A percentile compares a stretch with the other conserved stretches of the same genome.
These are phyloP conservation scores for Agrochola lychnidis DNA, from an alignment of 2,888 invertebrate species.

Conservation along the genomic window DNA sequence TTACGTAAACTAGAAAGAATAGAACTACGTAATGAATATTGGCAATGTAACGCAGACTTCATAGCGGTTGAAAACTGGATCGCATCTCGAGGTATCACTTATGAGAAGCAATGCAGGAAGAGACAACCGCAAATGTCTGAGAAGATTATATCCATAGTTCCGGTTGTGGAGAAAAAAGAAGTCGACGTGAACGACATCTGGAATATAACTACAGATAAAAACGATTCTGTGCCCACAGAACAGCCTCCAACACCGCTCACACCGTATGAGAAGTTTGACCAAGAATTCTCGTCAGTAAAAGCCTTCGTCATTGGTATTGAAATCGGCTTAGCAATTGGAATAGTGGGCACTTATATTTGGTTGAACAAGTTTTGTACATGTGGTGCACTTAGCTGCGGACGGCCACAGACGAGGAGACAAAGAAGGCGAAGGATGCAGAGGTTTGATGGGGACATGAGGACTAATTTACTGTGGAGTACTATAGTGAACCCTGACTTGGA, in stretches of 20 bases:
- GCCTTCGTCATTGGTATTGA: conserved; percentile 86
- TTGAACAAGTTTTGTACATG: conserved; percentile 81
- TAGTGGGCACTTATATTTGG: conserved; percentile 87
- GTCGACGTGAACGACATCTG: conserved; percentile 84
- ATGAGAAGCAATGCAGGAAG: conserved; percentile 85
- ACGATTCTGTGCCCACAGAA: conserved; percentile 65
- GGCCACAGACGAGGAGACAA: conserved; percentile 74
- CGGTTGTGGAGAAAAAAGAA: conserved; percentile 76
- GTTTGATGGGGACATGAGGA: conserved; percentile 82
- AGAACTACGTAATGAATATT: conserved; percentile 90
- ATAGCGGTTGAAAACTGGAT: conserved; percentile 85
- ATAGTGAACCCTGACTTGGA: conserved; percentile 81
- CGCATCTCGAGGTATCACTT: conserved; percentile 79
- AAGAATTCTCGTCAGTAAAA: conserved; percentile 85
- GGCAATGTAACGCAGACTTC: conserved; percentile 89
- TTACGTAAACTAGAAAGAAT: conserved; percentile 87
- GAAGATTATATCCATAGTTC: conserved; percentile 89
- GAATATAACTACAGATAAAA: conserved; percentile 79
- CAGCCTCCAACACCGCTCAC: conserved; percentile 73
- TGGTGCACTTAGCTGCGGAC: conserved; percentile 72
- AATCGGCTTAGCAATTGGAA: conserved; percentile 84
- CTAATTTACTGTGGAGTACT: conserved; percentile 83
- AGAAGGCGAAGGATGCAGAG: conserved; percentile 73
- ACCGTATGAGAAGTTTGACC: conserved; percentile 83
- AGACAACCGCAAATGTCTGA: conserved; percentile 89